Evolutionary conservation across 2,797 vertebrate species (phyloP), one percentile per base, ranked within the genome.

Genomic region (Parambassis ranga): DNA sequence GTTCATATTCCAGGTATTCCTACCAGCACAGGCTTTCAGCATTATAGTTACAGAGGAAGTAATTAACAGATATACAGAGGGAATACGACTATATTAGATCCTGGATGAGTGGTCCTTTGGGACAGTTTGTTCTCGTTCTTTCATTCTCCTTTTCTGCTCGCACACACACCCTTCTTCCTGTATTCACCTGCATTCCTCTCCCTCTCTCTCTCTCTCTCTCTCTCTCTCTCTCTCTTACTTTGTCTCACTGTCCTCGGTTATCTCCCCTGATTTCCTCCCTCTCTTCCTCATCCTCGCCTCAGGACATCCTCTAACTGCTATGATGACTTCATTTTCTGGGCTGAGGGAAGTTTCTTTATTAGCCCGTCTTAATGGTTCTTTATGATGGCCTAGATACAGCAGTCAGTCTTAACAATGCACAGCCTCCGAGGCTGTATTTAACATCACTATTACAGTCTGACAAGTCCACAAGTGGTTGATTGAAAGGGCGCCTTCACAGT

Each of bases 21-120:
- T 53, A 43, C 68, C 61, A 77, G 51, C 50, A 52, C 2, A 3
- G 28, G 52, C 31, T 59, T 58, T 49, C 57, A 15, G 31, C 23
- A 27, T 28, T 67, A 75, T 32, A 72, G 67, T 37, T 79, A 75
- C 78, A 64, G 59, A 79, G 85, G 71, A 90, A 71, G 82, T 89
- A 90, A 90, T 90, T 90, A 90, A 89, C 82, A 84, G 78, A 82
- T 59, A 75, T 85, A 78, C 79, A 84, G 78, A 79, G 81, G 84
- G 84, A 89, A 82, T 75, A 86, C 30, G 72, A 68, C 88, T 82
- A 85, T 85, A 88, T 89, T 86, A 90, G 83, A 89, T 80, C 64
- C 67, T 65, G 81, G 82, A 85, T 85, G 84, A 87, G 83, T 50
- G 60, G 30, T 64, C 85, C 83, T 62, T 7, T 63, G 87, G 77